A percentile compares a stretch with the other conserved stretches of the same genome.
Evolutionary conservation across 2,797 vertebrate genomes (phyloP).

Genomic region (Rachycentron canadum): DNA sequence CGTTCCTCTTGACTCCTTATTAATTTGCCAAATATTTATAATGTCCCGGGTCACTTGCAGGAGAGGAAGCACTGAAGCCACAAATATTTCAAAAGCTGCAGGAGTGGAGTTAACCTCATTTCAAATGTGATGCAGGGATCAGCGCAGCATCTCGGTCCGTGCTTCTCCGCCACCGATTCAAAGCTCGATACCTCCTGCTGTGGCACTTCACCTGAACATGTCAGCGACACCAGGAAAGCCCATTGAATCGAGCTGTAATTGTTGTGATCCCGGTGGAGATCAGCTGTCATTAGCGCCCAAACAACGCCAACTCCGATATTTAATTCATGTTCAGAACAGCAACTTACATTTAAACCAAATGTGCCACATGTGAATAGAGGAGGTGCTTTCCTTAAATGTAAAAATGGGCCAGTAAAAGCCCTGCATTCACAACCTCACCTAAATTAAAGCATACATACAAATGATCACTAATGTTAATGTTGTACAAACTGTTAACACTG

Average conservation of each 20-base stretch:
- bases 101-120: neutral
- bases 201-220: slow-evolving; percentile 26
- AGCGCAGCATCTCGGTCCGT: neutral
- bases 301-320: neutral
- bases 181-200: neutral
- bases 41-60: neutral
- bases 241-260: slow-evolving; percentile 13
- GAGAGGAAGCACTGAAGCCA: neutral
- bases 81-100: neutral
- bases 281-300: slow-evolving; percentile 7
- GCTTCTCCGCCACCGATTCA: neutral
- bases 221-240: slow-evolving; percentile 14
- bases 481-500: neutral
- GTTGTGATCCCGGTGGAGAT: slow-evolving; percentile 29
- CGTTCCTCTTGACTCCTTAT: neutral
- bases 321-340: neutral
- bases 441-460: neutral
- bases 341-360: no score
- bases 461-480: neutral
- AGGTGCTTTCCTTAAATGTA: neutral
- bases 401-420: neutral
- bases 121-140: neutral
- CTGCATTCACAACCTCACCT: neutral
- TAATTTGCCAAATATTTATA: neutral
- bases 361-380: neutral